Conservation (phyloP, 2,113 vertebrate species). For the Cyanocitta stelleri region DNA sequence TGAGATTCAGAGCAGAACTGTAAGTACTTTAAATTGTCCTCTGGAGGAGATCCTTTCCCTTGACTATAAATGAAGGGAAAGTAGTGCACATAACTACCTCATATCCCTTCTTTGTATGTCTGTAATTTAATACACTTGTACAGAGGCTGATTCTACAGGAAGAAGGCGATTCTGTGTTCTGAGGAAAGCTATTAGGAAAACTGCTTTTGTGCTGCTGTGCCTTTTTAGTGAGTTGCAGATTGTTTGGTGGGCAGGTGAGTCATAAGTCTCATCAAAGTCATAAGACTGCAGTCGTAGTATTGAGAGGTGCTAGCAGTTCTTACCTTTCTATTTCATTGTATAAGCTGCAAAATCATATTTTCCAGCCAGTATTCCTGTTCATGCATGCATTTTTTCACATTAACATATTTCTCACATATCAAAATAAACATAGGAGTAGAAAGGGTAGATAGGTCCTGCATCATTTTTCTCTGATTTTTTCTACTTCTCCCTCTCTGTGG, state of each 20-base stretch:
- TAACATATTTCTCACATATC: neutral
- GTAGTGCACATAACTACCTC: neutral
- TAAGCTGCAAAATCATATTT: neutral
- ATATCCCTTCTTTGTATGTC: neutral
- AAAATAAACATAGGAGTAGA: neutral
- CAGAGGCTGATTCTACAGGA: neutral
- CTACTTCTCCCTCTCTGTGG: neutral
- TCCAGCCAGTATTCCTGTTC: neutral
- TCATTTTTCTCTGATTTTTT: neutral
- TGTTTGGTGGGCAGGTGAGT: neutral
- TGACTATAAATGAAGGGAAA: neutral
- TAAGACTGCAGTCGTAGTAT: neutral
- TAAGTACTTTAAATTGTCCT: neutral
- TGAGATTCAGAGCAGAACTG: neutral
- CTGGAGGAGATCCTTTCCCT: conserved; percentile 5
- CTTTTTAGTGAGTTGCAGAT: neutral
- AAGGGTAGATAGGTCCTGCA: neutral
- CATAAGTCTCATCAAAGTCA: neutral
- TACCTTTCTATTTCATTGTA: neutral
- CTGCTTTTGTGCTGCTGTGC: neutral
- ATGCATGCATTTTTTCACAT: neutral
- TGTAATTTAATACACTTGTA: neutral
- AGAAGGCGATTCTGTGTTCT: neutral
- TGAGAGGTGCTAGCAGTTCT: neutral
- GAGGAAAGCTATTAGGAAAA: conserved; percentile 6